Evolutionary conservation across 2,113 vertebrate genomes (phyloP).

Genomic region (Aegithalos caudatus): DNA sequence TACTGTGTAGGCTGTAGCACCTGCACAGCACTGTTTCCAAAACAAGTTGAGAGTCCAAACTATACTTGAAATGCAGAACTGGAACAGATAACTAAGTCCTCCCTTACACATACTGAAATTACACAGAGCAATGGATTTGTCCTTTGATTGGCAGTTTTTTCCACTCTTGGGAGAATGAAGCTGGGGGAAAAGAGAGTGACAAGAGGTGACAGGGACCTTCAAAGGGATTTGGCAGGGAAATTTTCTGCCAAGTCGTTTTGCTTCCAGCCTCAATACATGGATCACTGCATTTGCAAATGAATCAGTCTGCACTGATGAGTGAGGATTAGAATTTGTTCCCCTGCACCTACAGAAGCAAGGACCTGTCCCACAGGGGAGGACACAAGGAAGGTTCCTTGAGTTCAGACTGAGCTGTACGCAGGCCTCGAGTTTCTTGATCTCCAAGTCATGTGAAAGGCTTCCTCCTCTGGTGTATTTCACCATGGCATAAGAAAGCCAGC

Average conservation of each 20-base stretch:
- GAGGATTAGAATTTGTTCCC: neutral
- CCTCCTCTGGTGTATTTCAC: neutral
- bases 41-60: neutral
- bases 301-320: neutral
- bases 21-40: neutral
- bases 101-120: neutral
- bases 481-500: neutral
- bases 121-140: neutral
- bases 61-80: neutral
- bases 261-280: neutral
- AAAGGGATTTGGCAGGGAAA: neutral
- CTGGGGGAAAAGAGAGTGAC: neutral
- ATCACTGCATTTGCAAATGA: neutral
- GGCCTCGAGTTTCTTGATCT: neutral
- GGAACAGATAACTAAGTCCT: neutral
- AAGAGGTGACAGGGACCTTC: neutral
- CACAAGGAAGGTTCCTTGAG: neutral
- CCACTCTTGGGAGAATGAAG: neutral
- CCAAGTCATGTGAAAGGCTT: fast-evolving
- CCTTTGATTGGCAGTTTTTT: neutral
- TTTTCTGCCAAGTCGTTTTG: neutral
- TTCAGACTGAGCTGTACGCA: neutral
- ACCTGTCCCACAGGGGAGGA: neutral
- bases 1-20: neutral
- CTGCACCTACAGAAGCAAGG: neutral